Conservation (phyloP, 1,140 invertebrate genomes). For the Magallana ariakensis region DNA sequence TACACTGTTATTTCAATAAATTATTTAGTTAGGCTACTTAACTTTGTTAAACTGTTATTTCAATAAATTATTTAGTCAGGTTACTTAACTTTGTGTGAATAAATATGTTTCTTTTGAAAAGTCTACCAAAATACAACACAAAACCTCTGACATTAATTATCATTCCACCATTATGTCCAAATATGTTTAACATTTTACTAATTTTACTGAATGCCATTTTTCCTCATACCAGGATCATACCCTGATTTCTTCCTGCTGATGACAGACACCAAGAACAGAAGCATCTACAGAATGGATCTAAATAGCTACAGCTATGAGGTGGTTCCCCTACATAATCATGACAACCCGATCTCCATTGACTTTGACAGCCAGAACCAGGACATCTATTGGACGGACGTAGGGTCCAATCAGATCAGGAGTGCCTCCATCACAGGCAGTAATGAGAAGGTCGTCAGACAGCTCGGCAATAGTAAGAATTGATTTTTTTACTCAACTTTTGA, state of each 20-base stretch:
- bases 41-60: no score
- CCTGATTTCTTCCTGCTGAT: constrained; percentile 83
- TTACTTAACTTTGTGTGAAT: background rate
- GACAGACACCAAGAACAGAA: constrained; percentile 62
- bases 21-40: no score
- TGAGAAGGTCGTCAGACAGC: constrained; percentile 54
- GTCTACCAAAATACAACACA: background rate
- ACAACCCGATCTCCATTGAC: constrained; percentile 89
- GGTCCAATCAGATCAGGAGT: constrained; percentile 86
- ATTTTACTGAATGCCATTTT: no score
- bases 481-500: background rate
- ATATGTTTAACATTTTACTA: no score
- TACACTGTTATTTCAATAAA: no score
- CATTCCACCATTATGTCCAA: background rate
- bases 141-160: background rate
- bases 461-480: constrained; percentile 49
- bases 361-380: constrained; percentile 91
- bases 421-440: constrained; percentile 86
- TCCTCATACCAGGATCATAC: constrained; percentile 85
- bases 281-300: constrained; percentile 68
- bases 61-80: no score
- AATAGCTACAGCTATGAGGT: constrained; percentile 62
- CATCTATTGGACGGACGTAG: constrained; percentile 95
- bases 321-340: constrained; percentile 62
- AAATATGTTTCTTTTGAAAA: no score